phyloP scores from a whole-genome alignment of 2,797 vertebrate genomes.

The Thunnus albacares region DNA sequence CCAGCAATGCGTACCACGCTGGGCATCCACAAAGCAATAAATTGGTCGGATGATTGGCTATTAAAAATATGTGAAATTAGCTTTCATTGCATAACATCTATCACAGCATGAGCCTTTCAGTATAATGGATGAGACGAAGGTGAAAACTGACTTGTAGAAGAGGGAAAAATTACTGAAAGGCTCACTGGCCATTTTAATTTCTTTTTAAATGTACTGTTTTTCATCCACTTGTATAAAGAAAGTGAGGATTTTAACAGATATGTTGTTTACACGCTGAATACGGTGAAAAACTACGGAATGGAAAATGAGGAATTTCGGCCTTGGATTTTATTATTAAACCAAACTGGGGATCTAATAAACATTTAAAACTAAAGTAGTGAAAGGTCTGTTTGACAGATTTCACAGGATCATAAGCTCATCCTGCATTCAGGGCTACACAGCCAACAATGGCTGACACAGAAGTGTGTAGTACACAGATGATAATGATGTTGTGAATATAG shows the following conservation, averaged over 20 bases:
- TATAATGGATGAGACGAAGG: slow-evolving; percentile 60
- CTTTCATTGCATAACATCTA: slow-evolving; percentile 61
- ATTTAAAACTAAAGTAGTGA: slow-evolving; percentile 32
- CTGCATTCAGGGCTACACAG: slow-evolving; percentile 39
- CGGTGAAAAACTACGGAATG: not conserved
- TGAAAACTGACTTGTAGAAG: slow-evolving; percentile 50
- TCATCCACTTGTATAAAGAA: not conserved
- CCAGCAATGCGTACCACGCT: slow-evolving; percentile 52
- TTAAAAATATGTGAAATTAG: slow-evolving; percentile 72
- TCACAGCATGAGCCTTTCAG: slow-evolving; percentile 61
- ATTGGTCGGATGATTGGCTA: slow-evolving; percentile 71
- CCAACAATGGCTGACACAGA: slow-evolving; percentile 67
- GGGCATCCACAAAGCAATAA: slow-evolving; percentile 64
- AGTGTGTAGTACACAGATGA: slow-evolving; percentile 70
- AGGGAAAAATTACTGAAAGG: slow-evolving; percentile 54
- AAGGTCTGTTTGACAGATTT: slow-evolving; percentile 62
- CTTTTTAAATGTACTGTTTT: slow-evolving; percentile 35
- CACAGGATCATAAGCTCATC: slow-evolving; percentile 60
- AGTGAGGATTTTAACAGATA: not conserved
- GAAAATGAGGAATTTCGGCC: slow-evolving; percentile 7
- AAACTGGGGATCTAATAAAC: slow-evolving; percentile 47
- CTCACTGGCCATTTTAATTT: slow-evolving; percentile 45
- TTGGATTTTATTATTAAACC: slow-evolving; percentile 29
- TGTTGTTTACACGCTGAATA: not conserved
- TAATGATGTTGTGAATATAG: slow-evolving; percentile 81